phyloP scores from a whole-genome alignment of 2,113 vertebrate genomes.

The Falco punctatus region DNA sequence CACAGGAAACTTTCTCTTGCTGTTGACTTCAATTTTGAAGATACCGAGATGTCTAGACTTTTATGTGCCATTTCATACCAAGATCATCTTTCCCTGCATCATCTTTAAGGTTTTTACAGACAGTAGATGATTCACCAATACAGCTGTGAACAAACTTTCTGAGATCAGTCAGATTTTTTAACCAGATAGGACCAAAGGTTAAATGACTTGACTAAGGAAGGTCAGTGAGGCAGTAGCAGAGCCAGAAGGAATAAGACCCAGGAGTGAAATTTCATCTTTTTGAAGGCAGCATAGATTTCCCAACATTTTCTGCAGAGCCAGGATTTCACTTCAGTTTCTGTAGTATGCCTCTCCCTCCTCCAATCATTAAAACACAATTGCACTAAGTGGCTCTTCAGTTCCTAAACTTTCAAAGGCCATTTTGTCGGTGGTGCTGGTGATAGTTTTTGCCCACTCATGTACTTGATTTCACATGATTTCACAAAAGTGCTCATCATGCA shows the following conservation, averaged over 20 bases:
- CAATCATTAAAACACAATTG: neutral
- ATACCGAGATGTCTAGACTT: neutral
- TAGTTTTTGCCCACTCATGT: neutral
- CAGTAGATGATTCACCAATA: neutral
- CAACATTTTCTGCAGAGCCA: neutral
- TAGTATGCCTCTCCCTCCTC: neutral
- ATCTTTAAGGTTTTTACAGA: neutral
- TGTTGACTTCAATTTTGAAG: neutral
- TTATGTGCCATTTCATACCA: neutral
- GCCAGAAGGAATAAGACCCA: neutral
- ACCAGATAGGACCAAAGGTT: neutral
- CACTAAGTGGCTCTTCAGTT: neutral
- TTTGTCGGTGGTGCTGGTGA: neutral
- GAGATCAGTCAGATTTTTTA: neutral
- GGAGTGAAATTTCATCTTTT: neutral
- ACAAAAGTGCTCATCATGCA: neutral
- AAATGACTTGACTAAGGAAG: neutral
- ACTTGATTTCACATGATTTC: constrained; percentile 1
- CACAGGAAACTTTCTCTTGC: neutral
- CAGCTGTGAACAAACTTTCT: neutral
- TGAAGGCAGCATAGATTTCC: neutral
- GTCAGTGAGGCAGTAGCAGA: neutral
- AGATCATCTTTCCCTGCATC: neutral
- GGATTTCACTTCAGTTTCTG: neutral
- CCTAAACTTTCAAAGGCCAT: neutral